Percentiles rank a stretch among this genome's conserved stretches.
phyloP scores from a whole-genome alignment of 1,140 invertebrate genomes.

The Drepana arcuata region DNA sequence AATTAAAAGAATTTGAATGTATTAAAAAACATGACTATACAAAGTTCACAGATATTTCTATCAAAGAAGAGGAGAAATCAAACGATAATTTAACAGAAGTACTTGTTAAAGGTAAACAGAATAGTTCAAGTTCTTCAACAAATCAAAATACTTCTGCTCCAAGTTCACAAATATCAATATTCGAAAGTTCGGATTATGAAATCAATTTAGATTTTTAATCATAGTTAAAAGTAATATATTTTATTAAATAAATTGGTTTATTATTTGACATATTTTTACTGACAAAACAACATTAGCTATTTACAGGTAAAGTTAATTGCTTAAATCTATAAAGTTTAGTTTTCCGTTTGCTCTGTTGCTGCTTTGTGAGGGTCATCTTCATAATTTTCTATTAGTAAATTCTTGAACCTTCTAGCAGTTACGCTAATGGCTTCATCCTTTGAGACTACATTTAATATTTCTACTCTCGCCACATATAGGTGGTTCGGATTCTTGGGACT shows the following conservation, averaged over 20 bases:
- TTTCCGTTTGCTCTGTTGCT: slow-evolving; percentile 22
- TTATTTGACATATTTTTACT: slow-evolving; percentile 10
- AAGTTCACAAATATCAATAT: slow-evolving; percentile 62
- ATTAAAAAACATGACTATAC: slow-evolving; percentile 34
- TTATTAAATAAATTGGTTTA: slow-evolving; percentile 11
- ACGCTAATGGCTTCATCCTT: slow-evolving; percentile 63
- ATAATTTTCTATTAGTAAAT: slow-evolving; percentile 77
- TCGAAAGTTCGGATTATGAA: slow-evolving; percentile 66
- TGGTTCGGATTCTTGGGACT: slow-evolving; percentile 75
- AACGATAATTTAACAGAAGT: slow-evolving; percentile 3
- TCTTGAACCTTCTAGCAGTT: slow-evolving; percentile 74
- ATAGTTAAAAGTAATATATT: slow-evolving; percentile 5
- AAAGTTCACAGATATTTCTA: slow-evolving; percentile 33
- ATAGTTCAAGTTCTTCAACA: slow-evolving; percentile 9
- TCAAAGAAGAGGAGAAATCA: slow-evolving; percentile 8
- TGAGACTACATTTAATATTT: slow-evolving; percentile 65
- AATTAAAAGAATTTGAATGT: slow-evolving; percentile 58
- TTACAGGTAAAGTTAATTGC: slow-evolving; percentile 5
- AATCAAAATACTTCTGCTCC: slow-evolving; percentile 19
- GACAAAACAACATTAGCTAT: slow-evolving; percentile 6
- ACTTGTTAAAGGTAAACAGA: slow-evolving; percentile 9
- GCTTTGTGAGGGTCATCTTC: slow-evolving; percentile 47
- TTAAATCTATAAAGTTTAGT: too few species aligned
- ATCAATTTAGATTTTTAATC: slow-evolving; percentile 61
- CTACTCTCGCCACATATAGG: slow-evolving; percentile 74